Conservation (phyloP, 2,113 vertebrate species). For the Rissa tridactyla region DNA sequence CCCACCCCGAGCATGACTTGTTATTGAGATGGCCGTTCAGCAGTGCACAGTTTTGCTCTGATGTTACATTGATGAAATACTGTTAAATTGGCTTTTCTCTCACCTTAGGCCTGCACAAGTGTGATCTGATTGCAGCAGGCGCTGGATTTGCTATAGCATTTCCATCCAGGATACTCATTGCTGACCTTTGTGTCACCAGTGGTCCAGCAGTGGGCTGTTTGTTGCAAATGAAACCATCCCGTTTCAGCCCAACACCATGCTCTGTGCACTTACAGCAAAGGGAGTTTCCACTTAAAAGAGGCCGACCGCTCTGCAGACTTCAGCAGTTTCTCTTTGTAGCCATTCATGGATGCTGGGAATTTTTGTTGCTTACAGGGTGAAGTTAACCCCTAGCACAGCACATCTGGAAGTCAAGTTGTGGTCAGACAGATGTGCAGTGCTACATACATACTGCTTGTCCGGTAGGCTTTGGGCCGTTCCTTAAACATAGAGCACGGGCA, state of each 20-base stretch:
- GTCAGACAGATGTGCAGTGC: not conserved
- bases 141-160: not conserved
- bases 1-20: not conserved
- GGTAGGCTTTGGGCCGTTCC: not conserved
- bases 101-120: not conserved
- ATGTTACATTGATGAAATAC: not conserved
- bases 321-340: not conserved
- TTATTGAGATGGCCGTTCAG: not conserved
- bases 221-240: not conserved
- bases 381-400: not conserved
- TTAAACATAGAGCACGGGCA: not conserved
- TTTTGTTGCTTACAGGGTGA: not conserved
- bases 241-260: not conserved
- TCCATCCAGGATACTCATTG: fast-evolving
- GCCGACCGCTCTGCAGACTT: not conserved
- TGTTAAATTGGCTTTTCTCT: constrained; percentile 54
- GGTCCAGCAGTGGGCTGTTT: not conserved
- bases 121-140: not conserved
- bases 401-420: not conserved
- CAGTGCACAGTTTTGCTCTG: constrained; percentile 25
- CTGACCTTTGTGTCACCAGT: not conserved
- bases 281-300: not conserved
- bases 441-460: not conserved
- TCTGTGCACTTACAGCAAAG: not conserved
- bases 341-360: not conserved